Evolutionary conservation across 1,140 invertebrate species (phyloP).

Genomic region (Drosophila aff.): DNA sequence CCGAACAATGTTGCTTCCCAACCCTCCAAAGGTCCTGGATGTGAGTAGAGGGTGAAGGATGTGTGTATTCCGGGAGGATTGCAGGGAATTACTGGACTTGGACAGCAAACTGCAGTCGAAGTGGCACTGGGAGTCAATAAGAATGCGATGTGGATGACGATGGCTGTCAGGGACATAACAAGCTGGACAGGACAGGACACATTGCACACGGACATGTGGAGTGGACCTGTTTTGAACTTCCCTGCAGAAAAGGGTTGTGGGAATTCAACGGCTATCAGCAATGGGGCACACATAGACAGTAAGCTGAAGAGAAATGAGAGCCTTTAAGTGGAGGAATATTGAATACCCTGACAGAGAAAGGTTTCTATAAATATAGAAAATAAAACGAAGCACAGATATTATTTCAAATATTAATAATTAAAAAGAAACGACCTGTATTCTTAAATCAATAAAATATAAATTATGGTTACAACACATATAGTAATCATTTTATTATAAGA

Average conservation of each 20-base stretch:
- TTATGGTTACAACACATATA: too few species aligned
- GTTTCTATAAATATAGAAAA: not conserved
- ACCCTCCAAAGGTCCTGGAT: not conserved
- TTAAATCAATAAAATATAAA: too few species aligned
- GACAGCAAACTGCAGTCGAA: slow-evolving; percentile 52
- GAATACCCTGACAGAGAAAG: not conserved
- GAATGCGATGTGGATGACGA: slow-evolving; percentile 73
- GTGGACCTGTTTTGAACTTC: slow-evolving; percentile 13
- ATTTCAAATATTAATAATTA: not conserved
- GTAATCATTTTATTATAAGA: too few species aligned
- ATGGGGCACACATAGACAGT: slow-evolving; percentile 34
- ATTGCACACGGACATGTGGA: slow-evolving; percentile 37
- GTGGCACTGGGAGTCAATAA: slow-evolving; percentile 79
- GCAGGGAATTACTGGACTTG: slow-evolving; percentile 1
- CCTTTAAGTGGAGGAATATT: not conserved
- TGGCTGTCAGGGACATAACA: slow-evolving; percentile 74
- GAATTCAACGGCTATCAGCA: slow-evolving; percentile 55
- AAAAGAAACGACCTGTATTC: not conserved
- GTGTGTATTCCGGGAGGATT: slow-evolving; percentile 1
- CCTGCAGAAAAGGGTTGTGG: slow-evolving; percentile 10
- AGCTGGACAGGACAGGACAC: slow-evolving; percentile 63
- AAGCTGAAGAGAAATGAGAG: not conserved
- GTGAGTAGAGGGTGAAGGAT: not conserved
- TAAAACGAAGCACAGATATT: not conserved
- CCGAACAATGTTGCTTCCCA: slow-evolving; percentile 63